Conservation (phyloP, 2,113 vertebrate species). For the Alectura lathami region DNA sequence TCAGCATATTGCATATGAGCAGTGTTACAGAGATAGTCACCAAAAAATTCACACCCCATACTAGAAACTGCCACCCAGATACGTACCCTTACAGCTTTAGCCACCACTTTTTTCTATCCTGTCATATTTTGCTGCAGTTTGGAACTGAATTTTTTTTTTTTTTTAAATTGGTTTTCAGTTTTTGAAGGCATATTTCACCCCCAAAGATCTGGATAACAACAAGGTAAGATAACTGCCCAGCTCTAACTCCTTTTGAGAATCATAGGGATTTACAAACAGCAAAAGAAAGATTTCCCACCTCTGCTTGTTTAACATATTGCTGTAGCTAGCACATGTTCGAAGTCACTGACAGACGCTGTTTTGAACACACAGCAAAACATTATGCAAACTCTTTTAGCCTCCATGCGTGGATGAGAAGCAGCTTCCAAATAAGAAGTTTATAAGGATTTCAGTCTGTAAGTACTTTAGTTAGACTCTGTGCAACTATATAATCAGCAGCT, state of each 20-base stretch:
- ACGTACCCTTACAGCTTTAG: background rate
- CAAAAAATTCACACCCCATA: background rate
- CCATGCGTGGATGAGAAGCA: conserved; percentile 72
- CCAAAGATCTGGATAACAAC: background rate
- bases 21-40: background rate
- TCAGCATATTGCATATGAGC: background rate
- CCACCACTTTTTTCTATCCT: background rate
- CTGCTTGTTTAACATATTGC: conserved; percentile 76
- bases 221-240: background rate
- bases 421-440: conserved; percentile 80
- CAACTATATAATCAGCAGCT: background rate
- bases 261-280: background rate
- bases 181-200: background rate
- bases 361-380: conserved; percentile 81
- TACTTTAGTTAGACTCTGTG: conserved; percentile 50
- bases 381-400: conserved; percentile 82
- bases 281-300: conserved; percentile 60
- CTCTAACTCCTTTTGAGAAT: background rate
- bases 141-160: background rate
- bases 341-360: conserved; percentile 81
- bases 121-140: background rate
- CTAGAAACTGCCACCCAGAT: background rate
- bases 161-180: background rate
- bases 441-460: conserved; percentile 69
- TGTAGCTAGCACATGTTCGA: conserved; percentile 78